Evolutionary conservation across 1,140 invertebrate species (phyloP), one percentile per base, ranked within the genome.

Genomic region (Bombyx mori): DNA sequence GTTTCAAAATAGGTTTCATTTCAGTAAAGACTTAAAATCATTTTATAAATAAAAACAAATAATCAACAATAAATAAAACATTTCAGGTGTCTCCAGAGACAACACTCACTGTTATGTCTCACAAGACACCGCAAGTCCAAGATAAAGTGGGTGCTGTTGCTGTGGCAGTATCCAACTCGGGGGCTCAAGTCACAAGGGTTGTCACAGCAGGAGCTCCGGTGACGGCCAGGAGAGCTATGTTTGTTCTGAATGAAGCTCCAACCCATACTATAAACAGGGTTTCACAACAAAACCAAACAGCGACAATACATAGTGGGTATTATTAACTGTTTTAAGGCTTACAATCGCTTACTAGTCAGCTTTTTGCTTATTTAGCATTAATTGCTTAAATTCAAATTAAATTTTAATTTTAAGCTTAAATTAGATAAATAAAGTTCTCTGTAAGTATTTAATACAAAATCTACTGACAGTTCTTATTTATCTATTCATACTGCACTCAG

Each of bases 111-210:
- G 87, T 89, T 43, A 87, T 88, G 77, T 80, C 88, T 6, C 84
- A 88, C 54, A 89, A 89, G 62, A 79, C 81, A 52, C 86, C 86
- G 9, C 86, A 88, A 63, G 78, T 86, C 4, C 88, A 89, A 66
- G 88, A 89, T 50, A 89, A 89, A 75, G 79, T 81, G 42, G 80
- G 78, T 18, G 73, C 82, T 52, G 75, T 86, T 0, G 65, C 76
- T 12, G 82, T 86, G 7, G 80, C 83, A 1, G 82, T 83, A 1
- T 77, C 80, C 6, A 84, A 84, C 54, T 66, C 76, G 9, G 77
- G 77, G 8, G 79, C 81, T 7, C 79, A 86, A 60, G 71, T 83
- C 5, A 84, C 82, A 0, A 79, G 84, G 54, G 84, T 87, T 7
- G 78, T 87, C 5, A 83, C 82, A 1, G 66, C 83, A 2, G 80